Conservation (phyloP, 2,797 vertebrate species). For the Craterocephalus amniculus region DNA sequence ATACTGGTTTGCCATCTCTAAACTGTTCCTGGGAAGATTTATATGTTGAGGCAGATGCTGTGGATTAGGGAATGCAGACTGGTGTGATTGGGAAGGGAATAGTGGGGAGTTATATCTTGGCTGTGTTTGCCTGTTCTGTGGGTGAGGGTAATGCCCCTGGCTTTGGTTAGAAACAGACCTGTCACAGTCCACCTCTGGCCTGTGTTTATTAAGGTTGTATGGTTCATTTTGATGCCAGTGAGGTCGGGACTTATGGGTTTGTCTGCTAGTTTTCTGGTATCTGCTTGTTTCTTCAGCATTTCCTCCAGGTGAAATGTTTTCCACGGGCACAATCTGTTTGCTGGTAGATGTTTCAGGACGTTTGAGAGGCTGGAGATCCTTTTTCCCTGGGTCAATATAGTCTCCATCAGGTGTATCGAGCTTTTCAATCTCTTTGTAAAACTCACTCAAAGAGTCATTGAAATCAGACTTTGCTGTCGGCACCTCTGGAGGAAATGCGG, state of each 20-base stretch:
- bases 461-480: slow-evolving; percentile 40
- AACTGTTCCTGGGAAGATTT: slow-evolving; percentile 5
- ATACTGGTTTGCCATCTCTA: slow-evolving; percentile 16
- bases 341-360: slow-evolving; percentile 3
- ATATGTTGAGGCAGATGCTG: slow-evolving; percentile 14
- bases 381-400: slow-evolving; percentile 3
- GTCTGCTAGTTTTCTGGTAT: slow-evolving; percentile 23
- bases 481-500: slow-evolving; percentile 58
- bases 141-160: slow-evolving; percentile 48
- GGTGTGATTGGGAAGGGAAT: slow-evolving; percentile 31
- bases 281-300: slow-evolving; percentile 8
- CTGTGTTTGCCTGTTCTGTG: slow-evolving; percentile 17
- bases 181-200: slow-evolving; percentile 16
- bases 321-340: slow-evolving; percentile 6
- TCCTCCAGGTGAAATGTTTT: not conserved
- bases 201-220: slow-evolving; percentile 51
- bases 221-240: slow-evolving; percentile 67
- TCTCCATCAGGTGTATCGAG: slow-evolving; percentile 52
- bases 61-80: slow-evolving; percentile 31
- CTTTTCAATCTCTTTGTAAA: slow-evolving; percentile 83
- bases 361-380: not conserved
- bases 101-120: slow-evolving; percentile 38
- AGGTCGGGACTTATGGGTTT: slow-evolving; percentile 38
- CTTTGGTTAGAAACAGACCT: slow-evolving; percentile 8
- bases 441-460: slow-evolving; percentile 77